Evolutionary conservation across 2,113 vertebrate genomes (phyloP), one percentile per base, ranked within the genome.

Genomic region (Peucedramus taeniatus): DNA sequence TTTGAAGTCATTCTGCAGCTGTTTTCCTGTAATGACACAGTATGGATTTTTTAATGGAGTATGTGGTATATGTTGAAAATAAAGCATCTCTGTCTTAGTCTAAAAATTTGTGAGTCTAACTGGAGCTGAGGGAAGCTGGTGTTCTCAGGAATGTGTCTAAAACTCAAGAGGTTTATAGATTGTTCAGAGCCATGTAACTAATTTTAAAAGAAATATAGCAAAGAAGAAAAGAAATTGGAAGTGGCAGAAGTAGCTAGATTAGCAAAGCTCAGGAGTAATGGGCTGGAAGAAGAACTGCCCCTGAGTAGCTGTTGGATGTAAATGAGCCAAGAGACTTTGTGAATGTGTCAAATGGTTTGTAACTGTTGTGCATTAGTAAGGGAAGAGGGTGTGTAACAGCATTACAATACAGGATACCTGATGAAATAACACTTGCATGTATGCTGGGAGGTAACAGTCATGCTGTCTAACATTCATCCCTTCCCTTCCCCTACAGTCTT

Each of bases 141-240:
- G n/a, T 93, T 96, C 86, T 96, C 35, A 71, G 69, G 71, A 71
- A 45, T n/a, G 51, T 60, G 81, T 87, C 17, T 96, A 22, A 90
- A 89, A 76, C 83, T 85, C 89, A 79, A 42, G 69, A 95, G 49
- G 33, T 94, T 95, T 97, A 72, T 94, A 82, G 86, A 54, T 97
- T 87, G 94, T 64, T 97, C 76, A 80, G 45, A 80, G 27, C 49
- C 86, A 63, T 76, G 56, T 95, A 97, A 37, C 60, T 96, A 69
- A 88, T 82, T 45, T 87, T 87, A 53, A 93, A 96, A 91, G 60
- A 94, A 91, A 63, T 40, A 42, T 17, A 96, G 47, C 53, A 83
- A 83, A 93, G 59, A 88, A 83, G 74, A 94, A 89, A 94, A 93
- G 64, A 87, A 97, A 75, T 84, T 64, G 56, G 9, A 94, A 93